phyloP scores from a whole-genome alignment of 1,140 invertebrate genomes.

The Microplitis mediator region DNA sequence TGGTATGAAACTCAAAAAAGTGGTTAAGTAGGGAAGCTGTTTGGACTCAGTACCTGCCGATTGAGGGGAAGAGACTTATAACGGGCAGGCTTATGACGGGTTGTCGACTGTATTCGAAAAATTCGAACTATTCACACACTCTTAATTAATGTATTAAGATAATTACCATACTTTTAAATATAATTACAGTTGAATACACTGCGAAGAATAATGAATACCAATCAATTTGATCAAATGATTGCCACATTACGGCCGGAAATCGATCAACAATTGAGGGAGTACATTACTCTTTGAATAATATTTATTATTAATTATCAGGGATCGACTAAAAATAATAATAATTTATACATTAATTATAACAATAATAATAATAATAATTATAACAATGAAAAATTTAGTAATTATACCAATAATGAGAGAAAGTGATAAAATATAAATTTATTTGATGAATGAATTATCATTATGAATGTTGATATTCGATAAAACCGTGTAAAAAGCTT shows the following conservation, averaged over 20 bases:
- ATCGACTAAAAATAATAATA: neutral
- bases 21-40: no score
- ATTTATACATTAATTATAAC: neutral
- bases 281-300: slow-evolving; percentile 54
- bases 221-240: slow-evolving; percentile 74
- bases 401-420: neutral
- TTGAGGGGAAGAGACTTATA: no score
- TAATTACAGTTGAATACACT: slow-evolving; percentile 67
- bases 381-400: neutral
- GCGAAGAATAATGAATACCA: slow-evolving; percentile 69
- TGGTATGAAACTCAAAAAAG: no score
- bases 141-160: no score
- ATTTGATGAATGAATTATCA: slow-evolving; percentile 29
- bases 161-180: slow-evolving; percentile 34
- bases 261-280: slow-evolving; percentile 70
- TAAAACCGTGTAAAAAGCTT: slow-evolving; percentile 43
- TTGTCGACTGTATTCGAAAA: no score
- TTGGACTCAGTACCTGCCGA: no score
- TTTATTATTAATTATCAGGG: neutral
- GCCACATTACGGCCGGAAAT: slow-evolving; percentile 71
- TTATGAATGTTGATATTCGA: neutral
- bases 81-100: no score
- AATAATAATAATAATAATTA: neutral
- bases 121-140: no score
- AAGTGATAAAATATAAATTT: neutral